Conservation (phyloP, 2,888 invertebrate species). For the Drosophila lutescens region DNA sequence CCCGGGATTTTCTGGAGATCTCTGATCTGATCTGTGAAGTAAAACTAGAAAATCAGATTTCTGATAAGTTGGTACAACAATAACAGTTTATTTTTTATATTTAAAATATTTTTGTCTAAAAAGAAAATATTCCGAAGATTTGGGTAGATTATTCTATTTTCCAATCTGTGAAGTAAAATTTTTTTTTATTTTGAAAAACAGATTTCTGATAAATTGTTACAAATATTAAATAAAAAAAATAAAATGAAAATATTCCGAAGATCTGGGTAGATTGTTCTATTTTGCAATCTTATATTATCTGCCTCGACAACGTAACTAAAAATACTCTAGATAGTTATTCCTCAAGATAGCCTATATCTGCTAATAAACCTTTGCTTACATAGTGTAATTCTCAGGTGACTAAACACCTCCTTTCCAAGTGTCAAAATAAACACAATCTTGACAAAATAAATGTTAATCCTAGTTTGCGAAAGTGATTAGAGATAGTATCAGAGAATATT, state of each 20-base stretch:
- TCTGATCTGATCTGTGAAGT: no score
- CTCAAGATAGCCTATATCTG: background rate
- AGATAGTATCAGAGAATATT: background rate
- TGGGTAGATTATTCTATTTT: no score
- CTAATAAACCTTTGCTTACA: background rate
- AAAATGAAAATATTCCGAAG: no score
- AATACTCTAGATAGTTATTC: background rate
- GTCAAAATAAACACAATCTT: conserved; percentile 34
- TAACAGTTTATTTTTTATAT: no score
- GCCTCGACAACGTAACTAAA: background rate
- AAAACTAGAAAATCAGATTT: no score
- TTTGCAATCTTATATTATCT: background rate
- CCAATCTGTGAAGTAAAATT: no score
- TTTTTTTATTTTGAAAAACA: no score
- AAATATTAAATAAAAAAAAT: background rate
- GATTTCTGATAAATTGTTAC: background rate
- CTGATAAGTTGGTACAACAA: no score
- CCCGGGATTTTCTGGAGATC: conserved; percentile 22
- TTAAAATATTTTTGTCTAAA: no score
- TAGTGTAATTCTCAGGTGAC: conserved; percentile 6
- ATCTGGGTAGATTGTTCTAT: no score
- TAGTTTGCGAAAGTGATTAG: conserved; percentile 17
- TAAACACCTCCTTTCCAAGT: conserved; percentile 11
- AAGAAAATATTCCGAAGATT: no score
- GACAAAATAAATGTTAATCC: conserved; percentile 4